phyloP scores from a whole-genome alignment of 2,797 vertebrate genomes.

The Sphenopsis melanotis region DNA sequence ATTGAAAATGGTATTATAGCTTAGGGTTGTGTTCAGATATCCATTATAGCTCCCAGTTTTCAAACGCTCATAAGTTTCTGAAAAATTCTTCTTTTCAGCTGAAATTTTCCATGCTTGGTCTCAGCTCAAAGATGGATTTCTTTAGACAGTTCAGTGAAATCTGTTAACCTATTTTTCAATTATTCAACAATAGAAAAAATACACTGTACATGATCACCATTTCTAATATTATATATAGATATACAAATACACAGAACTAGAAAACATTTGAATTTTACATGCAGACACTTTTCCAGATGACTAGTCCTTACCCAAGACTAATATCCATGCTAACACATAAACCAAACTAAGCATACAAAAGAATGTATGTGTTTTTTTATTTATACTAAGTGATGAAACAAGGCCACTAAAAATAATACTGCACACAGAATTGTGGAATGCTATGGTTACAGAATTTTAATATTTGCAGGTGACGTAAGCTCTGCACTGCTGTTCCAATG shows the following conservation, averaged over 20 bases:
- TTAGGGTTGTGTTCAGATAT: slow-evolving; percentile 55
- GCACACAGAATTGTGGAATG: neutral
- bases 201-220: neutral
- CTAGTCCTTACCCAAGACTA: neutral
- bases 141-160: slow-evolving; percentile 55
- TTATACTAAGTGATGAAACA: neutral
- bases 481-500: slow-evolving; percentile 6
- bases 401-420: slow-evolving; percentile 37
- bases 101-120: slow-evolving; percentile 56
- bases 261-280: slow-evolving; percentile 22
- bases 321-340: slow-evolving; percentile 9
- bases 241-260: neutral
- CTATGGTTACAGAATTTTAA: slow-evolving; percentile 37
- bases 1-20: slow-evolving; percentile 45
- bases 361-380: neutral
- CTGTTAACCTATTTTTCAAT: slow-evolving; percentile 36
- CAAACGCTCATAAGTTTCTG: slow-evolving; percentile 41
- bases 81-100: slow-evolving; percentile 55
- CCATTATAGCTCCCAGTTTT: slow-evolving; percentile 51
- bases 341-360: neutral
- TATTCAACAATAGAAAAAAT: slow-evolving; percentile 4
- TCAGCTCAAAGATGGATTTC: slow-evolving; percentile 57
- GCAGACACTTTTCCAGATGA: slow-evolving; percentile 4
- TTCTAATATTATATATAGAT: slow-evolving; percentile 7
- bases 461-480: slow-evolving; percentile 22